Evolutionary conservation across 2,888 invertebrate species (phyloP).

Genomic region (Melikaiella ostensackeni): DNA sequence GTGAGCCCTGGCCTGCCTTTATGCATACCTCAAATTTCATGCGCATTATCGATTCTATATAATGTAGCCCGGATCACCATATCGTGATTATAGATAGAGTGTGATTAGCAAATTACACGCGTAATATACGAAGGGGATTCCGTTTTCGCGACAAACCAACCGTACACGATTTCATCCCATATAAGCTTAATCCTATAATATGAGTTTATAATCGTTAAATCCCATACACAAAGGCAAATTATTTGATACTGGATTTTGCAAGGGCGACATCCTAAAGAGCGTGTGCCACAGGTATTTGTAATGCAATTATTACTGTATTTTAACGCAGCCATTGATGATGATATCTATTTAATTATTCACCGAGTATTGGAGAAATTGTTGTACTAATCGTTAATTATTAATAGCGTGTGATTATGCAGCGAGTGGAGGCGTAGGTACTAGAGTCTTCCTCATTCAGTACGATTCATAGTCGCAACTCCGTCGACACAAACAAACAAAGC

Average conservation of each 20-base stretch:
- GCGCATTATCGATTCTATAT: slow-evolving; percentile 3
- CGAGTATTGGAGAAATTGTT: too few species aligned
- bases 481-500: slow-evolving; percentile 21
- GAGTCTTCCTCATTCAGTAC: slow-evolving; percentile 6
- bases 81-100: slow-evolving; percentile 28
- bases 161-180: not conserved
- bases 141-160: not conserved
- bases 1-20: not conserved
- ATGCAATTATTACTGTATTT: not conserved
- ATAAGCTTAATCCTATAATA: not conserved
- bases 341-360: too few species aligned
- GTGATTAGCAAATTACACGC: slow-evolving; percentile 19
- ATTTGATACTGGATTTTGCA: not conserved
- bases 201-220: not conserved
- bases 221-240: not conserved
- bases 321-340: not conserved
- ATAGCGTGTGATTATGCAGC: not conserved
- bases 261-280: not conserved
- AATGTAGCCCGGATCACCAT: slow-evolving; percentile 7
- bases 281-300: not conserved
- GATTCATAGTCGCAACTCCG: not conserved
- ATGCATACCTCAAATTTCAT: slow-evolving; percentile 21
- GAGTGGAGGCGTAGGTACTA: not conserved
- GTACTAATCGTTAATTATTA: slow-evolving; percentile 8
- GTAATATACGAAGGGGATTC: not conserved